Conservation (phyloP, 2,113 vertebrate genomes). For the Triplophysa tibetana region DNA sequence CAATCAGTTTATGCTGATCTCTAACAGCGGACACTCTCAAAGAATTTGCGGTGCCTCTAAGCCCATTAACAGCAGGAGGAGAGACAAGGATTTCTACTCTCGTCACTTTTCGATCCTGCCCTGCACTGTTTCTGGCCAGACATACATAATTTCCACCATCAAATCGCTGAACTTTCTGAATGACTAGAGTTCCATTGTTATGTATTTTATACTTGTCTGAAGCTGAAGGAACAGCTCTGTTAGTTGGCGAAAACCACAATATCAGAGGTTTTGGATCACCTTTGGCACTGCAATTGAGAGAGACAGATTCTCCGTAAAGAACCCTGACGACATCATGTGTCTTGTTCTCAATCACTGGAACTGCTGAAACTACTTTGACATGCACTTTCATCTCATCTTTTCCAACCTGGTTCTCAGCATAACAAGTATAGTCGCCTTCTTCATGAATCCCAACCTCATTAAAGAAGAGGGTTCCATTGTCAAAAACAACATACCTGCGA, state of each 20-base stretch:
- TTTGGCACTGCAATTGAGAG: conserved; percentile 75
- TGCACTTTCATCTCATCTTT: conserved; percentile 90
- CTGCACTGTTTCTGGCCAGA: conserved; percentile 75
- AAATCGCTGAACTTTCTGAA: conserved; percentile 82
- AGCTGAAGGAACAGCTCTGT: conserved; percentile 68
- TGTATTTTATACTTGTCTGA: conserved; percentile 82
- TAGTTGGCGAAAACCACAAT: conserved; percentile 84
- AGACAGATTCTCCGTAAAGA: conserved; percentile 77
- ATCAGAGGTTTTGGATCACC: conserved; percentile 80
- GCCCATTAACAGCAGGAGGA: conserved; percentile 80
- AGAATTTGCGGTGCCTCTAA: conserved; percentile 61
- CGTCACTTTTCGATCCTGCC: conserved; percentile 77
- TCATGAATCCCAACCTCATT: conserved; percentile 83
- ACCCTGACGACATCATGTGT: conserved; percentile 64
- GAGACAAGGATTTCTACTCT: conserved; percentile 76
- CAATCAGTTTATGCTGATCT: conserved; percentile 74
- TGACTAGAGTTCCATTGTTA: conserved; percentile 80
- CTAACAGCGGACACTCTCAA: conserved; percentile 69
- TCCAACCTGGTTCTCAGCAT: conserved; percentile 87
- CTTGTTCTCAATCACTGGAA: conserved; percentile 75
- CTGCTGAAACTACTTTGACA: conserved; percentile 76
- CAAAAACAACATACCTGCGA: conserved; percentile 84
- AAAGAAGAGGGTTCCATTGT: conserved; percentile 89
- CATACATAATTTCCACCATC: conserved; percentile 93
- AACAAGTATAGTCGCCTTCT: conserved; percentile 90